Evolutionary conservation across 2,113 vertebrate genomes (phyloP).

Genomic region (Natator depressus): DNA sequence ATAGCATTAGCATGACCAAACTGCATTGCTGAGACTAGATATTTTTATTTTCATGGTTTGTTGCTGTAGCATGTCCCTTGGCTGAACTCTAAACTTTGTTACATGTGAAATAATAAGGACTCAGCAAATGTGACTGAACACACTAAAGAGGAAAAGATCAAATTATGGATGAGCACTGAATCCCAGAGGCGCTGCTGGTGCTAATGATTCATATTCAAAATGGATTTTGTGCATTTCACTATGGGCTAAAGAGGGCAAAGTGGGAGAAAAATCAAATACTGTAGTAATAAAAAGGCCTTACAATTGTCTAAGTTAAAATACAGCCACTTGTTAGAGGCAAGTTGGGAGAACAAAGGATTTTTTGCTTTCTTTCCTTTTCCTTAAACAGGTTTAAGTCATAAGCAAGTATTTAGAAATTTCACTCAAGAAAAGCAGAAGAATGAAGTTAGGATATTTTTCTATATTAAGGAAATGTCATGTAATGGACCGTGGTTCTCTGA

Average conservation of each 20-base stretch:
- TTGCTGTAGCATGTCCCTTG: background rate
- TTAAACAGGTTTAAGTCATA: fast-evolving
- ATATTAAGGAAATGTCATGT: background rate
- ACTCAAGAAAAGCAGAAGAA: fast-evolving
- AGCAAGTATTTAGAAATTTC: background rate
- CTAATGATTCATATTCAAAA: background rate
- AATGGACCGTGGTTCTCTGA: background rate
- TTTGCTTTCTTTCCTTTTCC: background rate
- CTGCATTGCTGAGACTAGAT: background rate
- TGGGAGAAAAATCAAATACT: background rate
- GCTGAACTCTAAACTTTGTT: conserved; percentile 39
- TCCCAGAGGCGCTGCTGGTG: background rate
- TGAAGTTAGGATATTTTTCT: background rate
- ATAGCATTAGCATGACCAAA: background rate
- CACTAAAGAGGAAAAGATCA: background rate
- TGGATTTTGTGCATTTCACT: background rate
- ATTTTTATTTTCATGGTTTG: background rate
- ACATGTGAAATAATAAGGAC: background rate
- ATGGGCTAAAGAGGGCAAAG: background rate
- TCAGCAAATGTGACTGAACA: background rate
- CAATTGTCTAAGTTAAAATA: background rate
- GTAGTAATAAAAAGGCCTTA: background rate
- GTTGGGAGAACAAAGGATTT: background rate
- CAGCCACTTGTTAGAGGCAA: background rate
- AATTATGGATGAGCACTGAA: background rate